Base-by-base conservation (phyloP, 2,888 invertebrate species). In the Sturmia bella region DNA sequence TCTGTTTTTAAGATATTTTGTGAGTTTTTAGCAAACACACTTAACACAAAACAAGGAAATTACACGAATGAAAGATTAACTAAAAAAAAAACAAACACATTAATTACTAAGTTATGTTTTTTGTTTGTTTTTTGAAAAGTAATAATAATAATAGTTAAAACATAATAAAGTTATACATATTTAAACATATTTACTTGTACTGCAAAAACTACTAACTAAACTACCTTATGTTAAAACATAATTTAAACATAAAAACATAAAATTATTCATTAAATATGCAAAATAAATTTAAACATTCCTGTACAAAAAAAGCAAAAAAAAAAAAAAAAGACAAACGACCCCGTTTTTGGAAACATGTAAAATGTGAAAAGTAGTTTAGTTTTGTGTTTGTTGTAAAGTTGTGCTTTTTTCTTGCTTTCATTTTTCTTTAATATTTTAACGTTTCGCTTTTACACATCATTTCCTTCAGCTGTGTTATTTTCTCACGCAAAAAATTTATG, bases 251-350 rank as follows among this genome's bases (percentile, higher is more conserved):
- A 43, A 50, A 81, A 76, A 52, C 57, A 13, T 56, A 61, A 74
- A 75, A 63, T 76, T 73, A 73, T 66, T 83, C 70, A 81, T 75
- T 73, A 72, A 77, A 70, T 81, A 73, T 73, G 64, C 64, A 79
- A 84, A 77, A 75, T 84, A 77, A 86, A 86, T 86, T 86, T 87
- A 43, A 87, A 89, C 89, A 89, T 89, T 89, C 89, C 89, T 89
- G 87, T 87, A 88, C 84, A 87, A 86, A 86, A 74, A 75, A 39
- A 74, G 37, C 37, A 64, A 43, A 32, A 41, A 64, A 52, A 57
- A 17, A 7, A 7, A 32, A 13, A 70, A 39, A 72, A 74, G 63
- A 75, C 41, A 63, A 54, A 76, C 32, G 1, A 27, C 68, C 27
- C 32, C 9, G 7, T 32, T 7, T 7, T 52, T 76, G 59, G 54